Percentiles rank a stretch among this genome's conserved stretches.
Evolutionary conservation across 2,113 vertebrate genomes (phyloP).

Genomic region (human): GRCh38 chr11:91563501-91564000

Average conservation of each 20-base stretch:
- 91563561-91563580: background rate
- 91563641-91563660: background rate
- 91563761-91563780: background rate
- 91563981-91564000: background rate
- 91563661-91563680: background rate
- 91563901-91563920: background rate
- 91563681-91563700: background rate
- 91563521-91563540: background rate
- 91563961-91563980: background rate
- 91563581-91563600: background rate
- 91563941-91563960: background rate
- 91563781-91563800: background rate
- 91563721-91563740: background rate
- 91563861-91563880: background rate
- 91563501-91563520: background rate
- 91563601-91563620: background rate
- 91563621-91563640: background rate
- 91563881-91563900: background rate
- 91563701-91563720: background rate
- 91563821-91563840: background rate
- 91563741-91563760: background rate
- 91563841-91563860: background rate
- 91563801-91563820: background rate
- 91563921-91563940: background rate
- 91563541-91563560: background rate